phyloP scores from a whole-genome alignment of 2,113 vertebrate genomes.

The Alethe diademata region DNA sequence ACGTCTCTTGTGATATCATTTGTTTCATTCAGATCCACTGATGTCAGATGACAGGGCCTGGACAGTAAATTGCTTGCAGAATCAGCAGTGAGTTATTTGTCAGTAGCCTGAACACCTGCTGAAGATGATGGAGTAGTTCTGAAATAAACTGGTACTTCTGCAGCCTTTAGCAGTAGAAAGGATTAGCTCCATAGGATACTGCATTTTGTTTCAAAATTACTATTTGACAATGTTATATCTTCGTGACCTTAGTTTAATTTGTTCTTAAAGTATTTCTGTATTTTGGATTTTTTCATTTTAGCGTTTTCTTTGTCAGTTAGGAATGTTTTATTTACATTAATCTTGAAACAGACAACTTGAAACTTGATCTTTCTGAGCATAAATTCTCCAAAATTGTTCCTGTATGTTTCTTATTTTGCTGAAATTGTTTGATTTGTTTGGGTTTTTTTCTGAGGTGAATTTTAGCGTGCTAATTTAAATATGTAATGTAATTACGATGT shows the following conservation, averaged over 20 bases:
- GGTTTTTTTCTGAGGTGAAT: not conserved
- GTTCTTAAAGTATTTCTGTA: not conserved
- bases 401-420: not conserved
- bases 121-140: constrained; percentile 1
- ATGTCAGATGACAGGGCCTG: not conserved
- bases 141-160: not conserved
- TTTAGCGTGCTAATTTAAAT: not conserved
- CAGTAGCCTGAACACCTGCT: constrained; percentile 3
- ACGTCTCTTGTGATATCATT: not conserved
- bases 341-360: not conserved
- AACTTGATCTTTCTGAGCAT: not conserved
- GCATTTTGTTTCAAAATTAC: not conserved
- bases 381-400: not conserved
- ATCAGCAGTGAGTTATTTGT: constrained; percentile 2
- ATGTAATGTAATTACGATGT: not conserved
- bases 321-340: not conserved
- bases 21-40: not conserved
- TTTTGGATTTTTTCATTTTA: not conserved
- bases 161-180: not conserved
- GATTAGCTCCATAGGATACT: not conserved
- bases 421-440: not conserved
- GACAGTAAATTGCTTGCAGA: not conserved
- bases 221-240: not conserved
- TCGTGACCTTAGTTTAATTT: not conserved
- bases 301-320: not conserved